Percentiles rank a stretch among this genome's conserved stretches.
These are phyloP conservation scores for Crocodylus rhombifer DNA, from an alignment of 2,797 vertebrate species.

Conservation along the genomic window DNA sequence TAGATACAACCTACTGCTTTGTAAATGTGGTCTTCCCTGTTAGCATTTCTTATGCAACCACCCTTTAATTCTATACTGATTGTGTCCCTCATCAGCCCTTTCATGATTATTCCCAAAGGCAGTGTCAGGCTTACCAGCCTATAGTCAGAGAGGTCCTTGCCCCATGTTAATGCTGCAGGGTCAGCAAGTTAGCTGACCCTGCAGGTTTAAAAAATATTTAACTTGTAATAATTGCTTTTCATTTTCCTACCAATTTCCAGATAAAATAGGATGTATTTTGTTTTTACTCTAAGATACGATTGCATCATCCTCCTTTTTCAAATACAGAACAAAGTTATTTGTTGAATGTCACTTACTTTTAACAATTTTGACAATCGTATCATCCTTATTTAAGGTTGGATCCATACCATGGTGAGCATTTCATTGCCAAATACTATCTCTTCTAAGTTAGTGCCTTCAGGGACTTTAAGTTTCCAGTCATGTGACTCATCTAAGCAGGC, in stretches of 20 bases:
- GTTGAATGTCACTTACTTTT: neutral
- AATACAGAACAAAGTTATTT: neutral
- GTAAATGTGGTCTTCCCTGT: too few relatives aligned
- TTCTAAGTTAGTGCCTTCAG: neutral
- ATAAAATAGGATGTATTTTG: neutral
- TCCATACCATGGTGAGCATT: neutral
- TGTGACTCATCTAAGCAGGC: neutral
- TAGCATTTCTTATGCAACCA: too few relatives aligned
- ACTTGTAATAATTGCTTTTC: neutral
- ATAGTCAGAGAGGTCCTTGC: neutral
- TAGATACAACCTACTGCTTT: neutral
- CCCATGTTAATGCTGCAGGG: neutral
- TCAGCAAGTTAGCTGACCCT: neutral
- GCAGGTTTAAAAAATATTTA: neutral
- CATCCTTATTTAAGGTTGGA: neutral
- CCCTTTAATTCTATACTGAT: neutral
- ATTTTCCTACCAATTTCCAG: neutral
- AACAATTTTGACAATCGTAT: neutral
- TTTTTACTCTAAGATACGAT: neutral
- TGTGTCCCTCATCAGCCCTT: neutral
- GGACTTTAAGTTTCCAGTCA: slow-evolving; percentile 13
- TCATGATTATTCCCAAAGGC: neutral
- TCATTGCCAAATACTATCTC: neutral
- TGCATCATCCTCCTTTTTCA: accelerated
- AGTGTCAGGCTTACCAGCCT: neutral